Evolutionary conservation across 1,140 invertebrate species (phyloP).

Genomic region (Drosophila pruinosa): DNA sequence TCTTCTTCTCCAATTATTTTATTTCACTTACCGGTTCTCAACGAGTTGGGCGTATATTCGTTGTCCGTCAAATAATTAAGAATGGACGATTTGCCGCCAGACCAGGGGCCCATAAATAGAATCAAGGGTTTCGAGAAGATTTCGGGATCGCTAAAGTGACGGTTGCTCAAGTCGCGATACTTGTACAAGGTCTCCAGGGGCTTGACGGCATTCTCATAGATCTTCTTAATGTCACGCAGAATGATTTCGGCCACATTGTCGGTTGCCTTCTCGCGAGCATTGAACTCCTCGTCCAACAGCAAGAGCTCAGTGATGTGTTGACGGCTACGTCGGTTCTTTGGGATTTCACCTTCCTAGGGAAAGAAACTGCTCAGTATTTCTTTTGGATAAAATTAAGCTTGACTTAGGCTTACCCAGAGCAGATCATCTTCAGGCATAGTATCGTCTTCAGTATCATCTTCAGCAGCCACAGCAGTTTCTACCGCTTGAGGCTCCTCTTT

Average conservation of each 20-base stretch:
- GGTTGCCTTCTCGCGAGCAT: slow-evolving; percentile 88
- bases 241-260: slow-evolving; percentile 90
- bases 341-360: slow-evolving; percentile 87
- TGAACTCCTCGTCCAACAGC: slow-evolving; percentile 90
- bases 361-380: not conserved
- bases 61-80: slow-evolving; percentile 96
- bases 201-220: slow-evolving; percentile 94
- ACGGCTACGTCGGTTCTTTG: slow-evolving; percentile 89
- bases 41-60: slow-evolving; percentile 91
- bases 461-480: slow-evolving; percentile 29
- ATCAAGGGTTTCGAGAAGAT: slow-evolving; percentile 97
- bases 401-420: slow-evolving; percentile 83
- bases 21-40: slow-evolving; percentile 90
- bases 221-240: slow-evolving; percentile 92
- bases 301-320: slow-evolving; percentile 92
- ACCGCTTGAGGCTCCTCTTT: slow-evolving; percentile 38
- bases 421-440: slow-evolving; percentile 75
- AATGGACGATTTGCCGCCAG: slow-evolving; percentile 96
- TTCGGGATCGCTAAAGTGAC: slow-evolving; percentile 96
- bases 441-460: too few species aligned
- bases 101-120: slow-evolving; percentile 97
- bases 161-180: slow-evolving; percentile 95
- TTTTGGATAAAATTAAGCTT: too few species aligned
- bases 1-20: not conserved
- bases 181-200: slow-evolving; percentile 95